Evolutionary conservation across 2,888 invertebrate genomes (phyloP).

Genomic region (Oeneis ivallda): DNA sequence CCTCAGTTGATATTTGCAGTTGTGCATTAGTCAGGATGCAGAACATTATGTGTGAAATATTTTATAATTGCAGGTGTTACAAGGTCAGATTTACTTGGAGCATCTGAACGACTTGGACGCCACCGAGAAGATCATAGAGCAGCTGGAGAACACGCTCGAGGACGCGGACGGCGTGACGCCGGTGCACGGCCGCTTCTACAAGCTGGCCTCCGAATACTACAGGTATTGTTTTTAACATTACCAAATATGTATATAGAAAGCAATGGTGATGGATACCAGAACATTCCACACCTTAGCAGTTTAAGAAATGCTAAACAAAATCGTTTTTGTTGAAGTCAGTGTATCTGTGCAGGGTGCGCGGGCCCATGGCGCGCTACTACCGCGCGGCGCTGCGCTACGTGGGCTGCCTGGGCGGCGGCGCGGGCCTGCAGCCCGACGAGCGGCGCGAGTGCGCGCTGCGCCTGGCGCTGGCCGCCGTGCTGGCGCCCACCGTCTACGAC

Average conservation of each 20-base stretch:
- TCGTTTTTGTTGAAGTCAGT: too few species aligned
- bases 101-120: conserved; percentile 89
- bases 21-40: too few species aligned
- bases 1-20: too few species aligned
- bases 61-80: conserved; percentile 83
- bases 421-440: conserved; percentile 50
- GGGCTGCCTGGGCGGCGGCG: conserved; percentile 71
- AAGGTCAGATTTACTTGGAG: conserved; percentile 90
- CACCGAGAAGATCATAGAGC: conserved; percentile 93
- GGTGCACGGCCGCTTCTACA: conserved; percentile 96
- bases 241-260: too few species aligned
- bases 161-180: conserved; percentile 95
- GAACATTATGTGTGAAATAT: too few species aligned
- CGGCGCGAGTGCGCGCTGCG: conserved; percentile 86
- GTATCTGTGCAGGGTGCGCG: conserved; percentile 81
- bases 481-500: conserved; percentile 98
- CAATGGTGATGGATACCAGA: too few species aligned
- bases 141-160: conserved; percentile 91
- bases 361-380: conserved; percentile 97
- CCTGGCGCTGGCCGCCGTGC: conserved; percentile 94
- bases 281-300: too few species aligned
- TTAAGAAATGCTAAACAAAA: too few species aligned
- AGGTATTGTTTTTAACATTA: conserved; percentile 64
- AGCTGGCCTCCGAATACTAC: conserved; percentile 95
- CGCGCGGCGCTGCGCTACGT: conserved; percentile 93